Percentiles rank a stretch among this genome's conserved stretches.
phyloP scores from a whole-genome alignment of 53 echinoderm and acorn worm genomes.

The Mesocentrotus franciscanus region DNA sequence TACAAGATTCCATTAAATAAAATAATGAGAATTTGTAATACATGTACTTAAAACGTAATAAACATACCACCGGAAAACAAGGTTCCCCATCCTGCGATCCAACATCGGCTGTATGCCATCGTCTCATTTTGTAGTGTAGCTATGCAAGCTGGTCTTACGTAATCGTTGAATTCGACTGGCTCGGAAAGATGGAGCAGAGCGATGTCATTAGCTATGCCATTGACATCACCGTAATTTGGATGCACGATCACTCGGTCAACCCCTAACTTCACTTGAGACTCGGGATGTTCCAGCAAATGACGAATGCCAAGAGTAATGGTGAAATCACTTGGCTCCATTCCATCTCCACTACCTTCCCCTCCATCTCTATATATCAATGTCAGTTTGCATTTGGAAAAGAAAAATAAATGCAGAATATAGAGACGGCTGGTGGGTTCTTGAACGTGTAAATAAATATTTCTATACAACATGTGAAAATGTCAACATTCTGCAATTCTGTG shows the following conservation, averaged over 20 bases:
- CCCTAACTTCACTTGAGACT: not conserved
- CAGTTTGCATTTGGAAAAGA: not conserved
- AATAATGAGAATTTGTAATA: too few species aligned
- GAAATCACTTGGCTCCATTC: not conserved
- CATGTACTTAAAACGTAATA: not conserved
- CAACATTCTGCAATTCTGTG: too few species aligned
- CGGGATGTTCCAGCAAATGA: not conserved
- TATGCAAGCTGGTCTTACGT: conserved; percentile 78
- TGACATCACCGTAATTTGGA: not conserved
- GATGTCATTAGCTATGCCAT: conserved; percentile 71
- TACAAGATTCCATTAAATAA: too few species aligned
- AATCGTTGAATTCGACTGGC: conserved; percentile 71
- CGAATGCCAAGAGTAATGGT: not conserved
- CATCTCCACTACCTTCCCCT: conserved; percentile 21
- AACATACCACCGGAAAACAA: conserved; percentile 24
- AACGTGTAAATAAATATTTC: too few species aligned
- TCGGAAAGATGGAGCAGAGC: conserved; percentile 73
- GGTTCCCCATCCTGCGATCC: conserved; percentile 86
- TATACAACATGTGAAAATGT: too few species aligned
- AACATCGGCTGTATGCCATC: conserved; percentile 69
- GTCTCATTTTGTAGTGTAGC: conserved; percentile 59
- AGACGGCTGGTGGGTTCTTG: too few species aligned
- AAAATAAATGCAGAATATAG: too few species aligned
- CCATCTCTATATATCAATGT: not conserved
- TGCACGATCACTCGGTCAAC: not conserved